Evolutionary conservation across 2,888 invertebrate genomes (phyloP), one percentile per base, ranked within the genome.

Genomic region (Hofmannophila pseudospretella): DNA sequence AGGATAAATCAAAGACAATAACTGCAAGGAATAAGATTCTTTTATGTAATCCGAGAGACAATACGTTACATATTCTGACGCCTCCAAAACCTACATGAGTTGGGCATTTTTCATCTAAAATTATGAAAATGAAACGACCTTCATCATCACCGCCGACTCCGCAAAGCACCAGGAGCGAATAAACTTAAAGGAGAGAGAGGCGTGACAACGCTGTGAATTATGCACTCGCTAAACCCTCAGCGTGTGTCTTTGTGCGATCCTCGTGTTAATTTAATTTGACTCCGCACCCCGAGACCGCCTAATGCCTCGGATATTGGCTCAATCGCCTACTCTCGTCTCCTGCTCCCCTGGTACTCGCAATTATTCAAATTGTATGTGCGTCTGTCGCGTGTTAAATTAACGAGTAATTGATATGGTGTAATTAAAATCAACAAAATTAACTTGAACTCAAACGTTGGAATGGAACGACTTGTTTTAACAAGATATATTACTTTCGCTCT

Each of bases 221-320:
- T 69, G 59, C 61, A 63, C 39, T 49, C 54, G 47, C 44, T 52
- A 51, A 38, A 47, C 50, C 48, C 50, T 45, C 43, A 39, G 44
- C 51, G 47, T 48, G 63, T 54, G 65, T 62, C 64, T 58, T 57
- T 55, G 62, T 60, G 57, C 60, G 60, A 54, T 62, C 57, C 61
- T 66, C 68, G 70, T 71, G 77, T 67, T 78, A 77, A 78, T 76
- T 76, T 70, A 73, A 80, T 79, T 76, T 67, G 54, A 58, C 60
- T 57, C 49, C 54, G 62, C 60, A 58, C 58, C 61, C 53, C 56
- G 55, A 62, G 59, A 48, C 51, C 51, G 49, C 53, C 54, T 60
- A 56, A 65, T 53, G 48, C 39, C 51, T 47, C 49, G 49, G 55
- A 60, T 63, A 67, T 70, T 70, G 65, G 61, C 55, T 53, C 59